Evolutionary conservation across 2,888 invertebrate species (phyloP), one percentile per base, ranked within the genome.

Genomic region (Shargacucullia verbasci): DNA sequence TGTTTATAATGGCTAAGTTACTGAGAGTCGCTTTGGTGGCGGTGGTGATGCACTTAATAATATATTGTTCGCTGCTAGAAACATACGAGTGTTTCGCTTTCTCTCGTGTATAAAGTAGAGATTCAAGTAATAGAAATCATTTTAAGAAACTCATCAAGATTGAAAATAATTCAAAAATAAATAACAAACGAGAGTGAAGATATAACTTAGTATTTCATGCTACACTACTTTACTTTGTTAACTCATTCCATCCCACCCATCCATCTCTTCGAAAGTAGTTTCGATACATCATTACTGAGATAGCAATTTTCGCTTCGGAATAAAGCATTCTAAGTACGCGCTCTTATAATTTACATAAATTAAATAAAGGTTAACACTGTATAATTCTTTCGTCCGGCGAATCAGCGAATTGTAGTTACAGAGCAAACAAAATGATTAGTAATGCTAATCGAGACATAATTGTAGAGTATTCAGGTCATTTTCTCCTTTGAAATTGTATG

Each of bases 321-420:
- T 70, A 73, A 78, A 78, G 76, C 62, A 74, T 65, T 66, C 54
- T 77, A 68, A 75, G 70, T 49, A 70, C 60, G 65, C 60, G 65
- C 71, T 72, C 63, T 79, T 75, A 83, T 85, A 85, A 89, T 90
- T 86, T 87, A 76, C 90, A 90, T 90, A 86, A 85, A 88, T 90
- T 88, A 88, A 71, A 77, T 77, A 80, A 83, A 84, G 80, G 81
- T 85, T 84, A 85, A 82, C 80, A 80, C 76, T 62, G 78, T 86
- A 82, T 89, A 85, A 89, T 88, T 86, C 73, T 43, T 71, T 65
- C 56, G 39, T 50, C 55, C 37, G 29, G 40, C 53, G 77, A 80
- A 71, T 73, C 75, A 76, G 72, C 69, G 79, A 84, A 83, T 80
- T 64, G 73, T 80, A 82, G 76, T 79, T 82, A 79, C 78, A 83